A percentile compares a stretch with the other conserved stretches of the same genome.
phyloP scores from a whole-genome alignment of 2,113 vertebrate species.

The Marmota monax region DNA sequence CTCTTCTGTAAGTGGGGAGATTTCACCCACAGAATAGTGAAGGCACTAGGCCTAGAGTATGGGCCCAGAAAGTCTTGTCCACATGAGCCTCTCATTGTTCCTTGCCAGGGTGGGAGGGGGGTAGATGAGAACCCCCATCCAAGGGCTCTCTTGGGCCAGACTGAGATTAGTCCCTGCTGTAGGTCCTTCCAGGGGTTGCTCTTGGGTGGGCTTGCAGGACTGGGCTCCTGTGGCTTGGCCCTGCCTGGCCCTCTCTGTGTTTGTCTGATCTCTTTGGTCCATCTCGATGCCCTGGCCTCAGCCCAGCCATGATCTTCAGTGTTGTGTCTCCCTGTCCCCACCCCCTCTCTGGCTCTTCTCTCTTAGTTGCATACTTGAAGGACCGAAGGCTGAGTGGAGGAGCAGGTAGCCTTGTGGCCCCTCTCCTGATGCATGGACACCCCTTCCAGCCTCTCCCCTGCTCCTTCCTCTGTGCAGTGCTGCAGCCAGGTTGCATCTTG shows the following conservation, averaged over 20 bases:
- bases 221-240: background rate
- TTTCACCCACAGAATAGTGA: background rate
- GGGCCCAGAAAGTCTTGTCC: background rate
- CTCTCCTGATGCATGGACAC: conserved; percentile 67
- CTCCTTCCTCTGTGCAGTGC: conserved; percentile 52
- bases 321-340: conserved; percentile 64
- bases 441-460: background rate
- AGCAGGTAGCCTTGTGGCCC: conserved; percentile 91
- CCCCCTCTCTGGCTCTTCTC: conserved; percentile 88
- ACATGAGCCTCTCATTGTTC: background rate
- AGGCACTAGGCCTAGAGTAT: background rate
- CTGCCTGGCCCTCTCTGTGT: background rate
- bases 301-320: background rate
- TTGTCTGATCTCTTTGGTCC: background rate
- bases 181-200: background rate
- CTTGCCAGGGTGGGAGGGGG: background rate
- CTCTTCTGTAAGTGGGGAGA: background rate
- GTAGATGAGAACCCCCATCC: background rate
- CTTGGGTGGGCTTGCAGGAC: background rate
- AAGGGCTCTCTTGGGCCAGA: background rate
- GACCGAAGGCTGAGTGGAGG: conserved; percentile 99
- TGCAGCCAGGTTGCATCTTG: conserved; percentile 78
- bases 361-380: conserved; percentile 98
- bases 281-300: background rate
- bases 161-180: background rate